These are phyloP conservation scores for Chrosomus eos DNA, from an alignment of 2,797 vertebrate species.

Conservation along the genomic window DNA sequence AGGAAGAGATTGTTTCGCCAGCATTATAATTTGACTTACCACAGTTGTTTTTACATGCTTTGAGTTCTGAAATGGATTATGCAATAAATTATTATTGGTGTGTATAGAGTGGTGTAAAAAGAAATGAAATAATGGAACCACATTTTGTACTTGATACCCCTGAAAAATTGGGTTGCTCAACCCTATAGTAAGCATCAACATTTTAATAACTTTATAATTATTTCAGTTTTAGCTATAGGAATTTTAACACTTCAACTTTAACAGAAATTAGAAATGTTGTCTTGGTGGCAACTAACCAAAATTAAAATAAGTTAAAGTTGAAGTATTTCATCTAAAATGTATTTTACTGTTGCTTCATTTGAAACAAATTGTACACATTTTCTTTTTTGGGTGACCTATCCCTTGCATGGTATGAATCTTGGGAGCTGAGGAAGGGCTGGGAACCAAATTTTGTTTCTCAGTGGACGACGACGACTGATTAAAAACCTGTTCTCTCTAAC, in stretches of 20 bases:
- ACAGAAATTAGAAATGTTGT: neutral
- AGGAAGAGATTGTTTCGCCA: neutral
- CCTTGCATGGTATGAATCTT: neutral
- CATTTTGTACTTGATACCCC: neutral
- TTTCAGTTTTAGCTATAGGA: neutral
- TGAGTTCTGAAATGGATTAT: neutral
- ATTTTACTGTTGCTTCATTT: neutral
- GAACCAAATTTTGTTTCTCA: neutral
- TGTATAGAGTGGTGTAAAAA: neutral
- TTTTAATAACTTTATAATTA: no score
- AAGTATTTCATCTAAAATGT: neutral
- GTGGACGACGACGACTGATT: neutral
- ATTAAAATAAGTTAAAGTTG: neutral
- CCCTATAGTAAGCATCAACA: neutral
- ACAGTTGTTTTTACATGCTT: neutral
- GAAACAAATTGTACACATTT: neutral
- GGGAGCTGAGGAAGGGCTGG: neutral
- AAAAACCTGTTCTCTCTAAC: neutral
- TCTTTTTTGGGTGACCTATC: no score
- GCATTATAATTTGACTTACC: neutral
- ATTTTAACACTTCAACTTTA: neutral
- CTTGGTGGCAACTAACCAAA: neutral
- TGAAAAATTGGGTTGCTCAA: neutral
- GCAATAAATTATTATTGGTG: no score
- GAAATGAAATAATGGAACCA: neutral